Evolutionary conservation across 2,797 vertebrate species (phyloP).

Genomic region (Ctenopoma kingsleyae): DNA sequence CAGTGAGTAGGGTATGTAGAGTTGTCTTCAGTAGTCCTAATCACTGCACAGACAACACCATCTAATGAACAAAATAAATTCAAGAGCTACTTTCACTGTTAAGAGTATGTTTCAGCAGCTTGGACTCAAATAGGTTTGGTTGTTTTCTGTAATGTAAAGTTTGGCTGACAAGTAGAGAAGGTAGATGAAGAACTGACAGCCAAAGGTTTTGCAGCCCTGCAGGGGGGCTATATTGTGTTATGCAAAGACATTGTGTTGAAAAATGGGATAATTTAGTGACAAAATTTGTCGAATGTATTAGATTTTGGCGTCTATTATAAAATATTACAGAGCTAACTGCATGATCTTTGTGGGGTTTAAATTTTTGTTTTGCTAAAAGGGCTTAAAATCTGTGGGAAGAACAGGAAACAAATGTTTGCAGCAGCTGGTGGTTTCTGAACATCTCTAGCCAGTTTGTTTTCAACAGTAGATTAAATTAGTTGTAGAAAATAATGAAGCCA

Average conservation of each 20-base stretch:
- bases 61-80: not conserved
- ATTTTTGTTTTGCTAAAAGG: no score
- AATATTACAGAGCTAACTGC: no score
- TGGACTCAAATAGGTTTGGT: not conserved
- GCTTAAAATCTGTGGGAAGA: no score
- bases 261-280: no score
- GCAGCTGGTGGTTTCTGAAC: no score
- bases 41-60: not conserved
- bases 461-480: not conserved
- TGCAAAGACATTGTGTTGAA: not conserved
- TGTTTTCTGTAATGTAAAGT: not conserved
- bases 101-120: not conserved
- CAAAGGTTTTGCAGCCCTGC: not conserved
- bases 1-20: not conserved
- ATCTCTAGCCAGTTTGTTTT: not conserved
- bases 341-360: no score
- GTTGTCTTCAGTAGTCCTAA: not conserved
- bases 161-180: slow-evolving; percentile 1
- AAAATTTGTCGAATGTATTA: no score
- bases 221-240: not conserved
- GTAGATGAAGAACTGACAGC: not conserved
- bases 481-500: not conserved
- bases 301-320: no score
- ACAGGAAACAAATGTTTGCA: no score
- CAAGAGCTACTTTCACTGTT: not conserved